Base-by-base conservation (phyloP, 2,888 invertebrate genomes). In the Amiota minor region DNA sequence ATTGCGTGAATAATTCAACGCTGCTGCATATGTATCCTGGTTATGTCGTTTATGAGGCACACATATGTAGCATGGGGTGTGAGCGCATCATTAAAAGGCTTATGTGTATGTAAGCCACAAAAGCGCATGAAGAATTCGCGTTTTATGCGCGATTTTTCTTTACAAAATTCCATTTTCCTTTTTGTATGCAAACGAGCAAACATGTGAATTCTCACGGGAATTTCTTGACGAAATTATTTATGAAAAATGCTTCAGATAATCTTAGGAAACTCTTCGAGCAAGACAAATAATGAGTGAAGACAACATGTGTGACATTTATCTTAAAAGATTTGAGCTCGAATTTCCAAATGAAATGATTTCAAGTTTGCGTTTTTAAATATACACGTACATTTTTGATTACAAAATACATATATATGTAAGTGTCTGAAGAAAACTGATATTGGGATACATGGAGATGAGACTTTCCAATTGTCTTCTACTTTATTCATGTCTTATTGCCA, bases 61-160 rank as follows among this genome's bases (percentile, higher is more conserved):
- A 53, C 12, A 1, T 16, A 14, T 1, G 12, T 8, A 12, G 11
- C 12, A 16, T 20, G 1, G 23, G 35, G 20, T 18, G 16, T 59
- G 59, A 46, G 67, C 14, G 35, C 49, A 67, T 67, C 67, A 68
- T 68, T 68, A 68, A 68, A 68, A 68, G 67, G 67, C 20, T 68
- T 67, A 67, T 53, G 53, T 67, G 45, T 23, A 45, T 14, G 16
- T 35, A 35, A 35, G 6, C 35, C 35, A 35, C 35, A 35, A 35
- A 35, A 35, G 35, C 35, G 35, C 20, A 49, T 49, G 35, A 68
- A 50, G 23, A 68, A n/a, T 23, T 68, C 16, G 12, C 14, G 12
- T 46, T 65, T 18, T 18, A 50, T 53, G 23, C 49, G 65, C 65
- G 18, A 49, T 18, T 65, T n/a, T 53, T 8, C 16, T 53, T 53